These are phyloP conservation scores for Maniola jurtina DNA, from an alignment of 1,140 invertebrate genomes.

Conservation along the genomic window DNA sequence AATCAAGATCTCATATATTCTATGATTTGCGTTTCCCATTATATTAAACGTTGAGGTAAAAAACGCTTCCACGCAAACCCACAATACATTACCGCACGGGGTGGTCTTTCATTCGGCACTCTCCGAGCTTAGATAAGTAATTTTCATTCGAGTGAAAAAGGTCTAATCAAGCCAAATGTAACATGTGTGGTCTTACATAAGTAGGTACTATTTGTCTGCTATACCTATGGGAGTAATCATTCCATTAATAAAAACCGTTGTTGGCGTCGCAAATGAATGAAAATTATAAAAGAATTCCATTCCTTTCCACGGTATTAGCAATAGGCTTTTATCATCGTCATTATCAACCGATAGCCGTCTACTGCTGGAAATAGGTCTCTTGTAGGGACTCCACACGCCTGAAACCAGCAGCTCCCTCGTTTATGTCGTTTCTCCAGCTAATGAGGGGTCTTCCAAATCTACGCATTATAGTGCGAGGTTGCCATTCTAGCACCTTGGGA, in stretches of 20 bases:
- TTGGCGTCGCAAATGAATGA: no score
- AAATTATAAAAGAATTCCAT: no score
- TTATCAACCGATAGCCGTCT: no score
- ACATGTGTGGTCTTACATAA: background rate
- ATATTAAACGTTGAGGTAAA: background rate
- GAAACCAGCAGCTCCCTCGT: no score
- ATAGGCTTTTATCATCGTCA: no score
- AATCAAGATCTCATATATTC: background rate
- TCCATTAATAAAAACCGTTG: background rate
- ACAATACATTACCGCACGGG: background rate
- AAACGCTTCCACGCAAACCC: background rate
- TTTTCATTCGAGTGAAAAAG: background rate
- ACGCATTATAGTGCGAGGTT: no score
- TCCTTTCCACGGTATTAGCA: no score
- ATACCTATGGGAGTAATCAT: background rate
- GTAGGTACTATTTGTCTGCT: background rate
- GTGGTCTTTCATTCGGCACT: conserved; percentile 1
- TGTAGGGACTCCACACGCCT: no score
- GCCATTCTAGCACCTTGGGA: no score
- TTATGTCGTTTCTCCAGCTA: no score
- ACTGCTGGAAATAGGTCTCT: no score
- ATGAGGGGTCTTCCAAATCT: no score
- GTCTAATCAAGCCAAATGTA: conserved; percentile 6
- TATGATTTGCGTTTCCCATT: conserved; percentile 9
- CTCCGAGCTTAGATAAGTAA: conserved; percentile 3